These are phyloP conservation scores for Protaetia brevitarsis DNA, from an alignment of 1,140 invertebrate species.

Conservation along the genomic window DNA sequence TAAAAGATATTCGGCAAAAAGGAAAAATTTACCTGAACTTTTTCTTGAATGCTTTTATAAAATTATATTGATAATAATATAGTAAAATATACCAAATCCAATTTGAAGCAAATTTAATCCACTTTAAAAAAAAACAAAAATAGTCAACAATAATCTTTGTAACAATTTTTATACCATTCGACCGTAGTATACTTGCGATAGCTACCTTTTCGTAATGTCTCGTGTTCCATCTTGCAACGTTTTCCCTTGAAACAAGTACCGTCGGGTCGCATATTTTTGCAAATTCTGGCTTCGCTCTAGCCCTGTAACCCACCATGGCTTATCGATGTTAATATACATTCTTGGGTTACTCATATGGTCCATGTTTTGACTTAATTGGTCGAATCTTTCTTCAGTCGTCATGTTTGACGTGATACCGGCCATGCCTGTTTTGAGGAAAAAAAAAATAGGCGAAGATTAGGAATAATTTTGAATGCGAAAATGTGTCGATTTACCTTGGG, in stretches of 20 bases:
- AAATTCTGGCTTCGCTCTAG: constrained; percentile 23
- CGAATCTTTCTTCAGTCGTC: not conserved
- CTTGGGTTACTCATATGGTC: not conserved
- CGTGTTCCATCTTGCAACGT: constrained; percentile 25
- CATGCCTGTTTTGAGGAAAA: not conserved
- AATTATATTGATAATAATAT: too few relatives aligned
- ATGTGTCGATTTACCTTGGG: constrained; percentile 21
- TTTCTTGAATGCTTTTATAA: not conserved
- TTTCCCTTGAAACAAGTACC: constrained; percentile 28
- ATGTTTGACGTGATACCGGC: not conserved
- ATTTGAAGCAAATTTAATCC: too few relatives aligned
- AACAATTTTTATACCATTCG: too few relatives aligned
- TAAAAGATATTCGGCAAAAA: too few relatives aligned
- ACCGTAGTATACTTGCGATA: too few relatives aligned
- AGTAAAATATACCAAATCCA: not conserved
- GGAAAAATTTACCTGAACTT: too few relatives aligned
- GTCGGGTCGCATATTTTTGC: constrained; percentile 9
- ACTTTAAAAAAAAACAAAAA: too few relatives aligned
- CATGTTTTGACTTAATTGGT: constrained; percentile 23
- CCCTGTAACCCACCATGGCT: constrained; percentile 24
- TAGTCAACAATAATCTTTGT: too few relatives aligned
- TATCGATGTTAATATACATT: not conserved
- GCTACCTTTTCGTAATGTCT: constrained; percentile 1
- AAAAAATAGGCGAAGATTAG: too few relatives aligned
- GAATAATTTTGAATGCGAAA: not conserved